Percentiles rank a stretch among this genome's conserved stretches.
Evolutionary conservation across 2,113 vertebrate species (phyloP).

Genomic region (Ceratotherium simum): DNA sequence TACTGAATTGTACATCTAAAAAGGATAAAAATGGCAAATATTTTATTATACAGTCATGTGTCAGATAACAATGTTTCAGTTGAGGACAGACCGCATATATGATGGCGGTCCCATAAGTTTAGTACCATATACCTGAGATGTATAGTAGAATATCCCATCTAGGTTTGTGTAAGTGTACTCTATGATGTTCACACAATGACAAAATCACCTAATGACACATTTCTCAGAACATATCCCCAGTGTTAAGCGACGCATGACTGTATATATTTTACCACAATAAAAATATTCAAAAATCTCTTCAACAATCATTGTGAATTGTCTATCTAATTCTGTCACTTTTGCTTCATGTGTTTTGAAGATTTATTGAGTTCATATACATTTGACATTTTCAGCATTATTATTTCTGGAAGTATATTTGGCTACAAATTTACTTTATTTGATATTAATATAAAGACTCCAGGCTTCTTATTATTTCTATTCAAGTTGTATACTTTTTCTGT

Average conservation of each 20-base stretch:
- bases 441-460: background rate
- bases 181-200: too few species aligned
- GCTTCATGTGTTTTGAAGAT: background rate
- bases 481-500: background rate
- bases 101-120: too few species aligned
- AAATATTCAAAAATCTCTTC: background rate
- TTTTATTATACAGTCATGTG: too few species aligned
- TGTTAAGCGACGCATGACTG: too few species aligned
- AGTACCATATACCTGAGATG: too few species aligned
- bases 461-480: background rate
- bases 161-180: too few species aligned
- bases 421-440: background rate
- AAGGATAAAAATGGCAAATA: background rate
- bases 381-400: background rate
- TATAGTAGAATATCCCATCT: too few species aligned
- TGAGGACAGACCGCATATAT: too few species aligned
- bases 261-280: background rate
- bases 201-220: too few species aligned
- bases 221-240: too few species aligned
- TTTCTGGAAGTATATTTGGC: background rate
- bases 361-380: background rate
- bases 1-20: background rate
- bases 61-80: too few species aligned
- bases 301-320: background rate
- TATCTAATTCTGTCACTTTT: background rate